Percentiles rank a stretch among this genome's conserved stretches.
Conservation (phyloP, 1,140 invertebrate genomes). For the Babylonia areolata region DNA sequence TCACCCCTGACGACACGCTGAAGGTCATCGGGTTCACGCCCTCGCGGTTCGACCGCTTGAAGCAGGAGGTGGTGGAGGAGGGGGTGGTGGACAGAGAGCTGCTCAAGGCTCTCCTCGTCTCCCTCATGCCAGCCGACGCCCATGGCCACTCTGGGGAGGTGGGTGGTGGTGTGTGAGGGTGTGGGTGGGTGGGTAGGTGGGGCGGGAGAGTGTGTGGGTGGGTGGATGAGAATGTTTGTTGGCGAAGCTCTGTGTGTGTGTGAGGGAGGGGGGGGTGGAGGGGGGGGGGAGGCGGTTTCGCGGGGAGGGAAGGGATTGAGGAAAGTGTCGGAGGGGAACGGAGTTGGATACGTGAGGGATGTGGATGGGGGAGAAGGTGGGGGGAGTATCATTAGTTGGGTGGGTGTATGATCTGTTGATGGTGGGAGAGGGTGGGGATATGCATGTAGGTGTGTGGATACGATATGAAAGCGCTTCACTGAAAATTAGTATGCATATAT, state of each 20-base stretch:
- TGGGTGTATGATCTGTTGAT: too few species aligned
- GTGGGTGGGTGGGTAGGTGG: not conserved
- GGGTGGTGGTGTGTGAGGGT: not conserved
- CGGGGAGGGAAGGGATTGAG: too few species aligned
- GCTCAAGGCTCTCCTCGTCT: slow-evolving; percentile 59
- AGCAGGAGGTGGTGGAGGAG: slow-evolving; percentile 60
- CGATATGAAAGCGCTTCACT: too few species aligned
- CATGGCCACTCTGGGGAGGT: slow-evolving; percentile 54
- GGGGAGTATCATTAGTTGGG: too few species aligned
- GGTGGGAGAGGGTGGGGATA: too few species aligned
- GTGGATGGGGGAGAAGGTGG: too few species aligned
- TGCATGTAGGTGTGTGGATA: too few species aligned
- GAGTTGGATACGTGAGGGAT: too few species aligned
- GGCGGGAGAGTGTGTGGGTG: not conserved
- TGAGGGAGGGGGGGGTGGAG: not conserved
- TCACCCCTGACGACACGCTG: slow-evolving; percentile 40
- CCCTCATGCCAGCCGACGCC: slow-evolving; percentile 59
- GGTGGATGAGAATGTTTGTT: not conserved
- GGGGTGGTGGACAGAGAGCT: slow-evolving; percentile 69
- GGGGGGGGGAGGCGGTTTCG: not conserved
- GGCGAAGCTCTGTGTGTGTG: not conserved
- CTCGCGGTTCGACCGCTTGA: slow-evolving; percentile 63
- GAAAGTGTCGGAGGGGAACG: too few species aligned
- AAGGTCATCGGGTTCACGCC: slow-evolving; percentile 50
- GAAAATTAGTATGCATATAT: too few species aligned